Evolutionary conservation across 2,113 vertebrate genomes (phyloP), one percentile per base, ranked within the genome.

Genomic region (Ranitomeya imitator): DNA sequence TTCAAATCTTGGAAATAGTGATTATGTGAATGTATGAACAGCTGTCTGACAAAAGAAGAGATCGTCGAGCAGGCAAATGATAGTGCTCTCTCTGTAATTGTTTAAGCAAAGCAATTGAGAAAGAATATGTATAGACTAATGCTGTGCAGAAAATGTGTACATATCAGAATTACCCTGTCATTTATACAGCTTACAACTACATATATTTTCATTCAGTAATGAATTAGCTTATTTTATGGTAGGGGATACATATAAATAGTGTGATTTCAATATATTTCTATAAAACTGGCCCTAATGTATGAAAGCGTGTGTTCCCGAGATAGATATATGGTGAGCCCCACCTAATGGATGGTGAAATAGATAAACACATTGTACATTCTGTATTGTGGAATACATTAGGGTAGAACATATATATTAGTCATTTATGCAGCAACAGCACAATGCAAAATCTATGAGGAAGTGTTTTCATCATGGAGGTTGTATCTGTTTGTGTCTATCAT

Each of bases 61-160:
- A 71, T 65, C 87, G 51, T 67, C 31, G 14, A 26, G 71, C 87
- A 89, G 81, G 82, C 87, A 77, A 89, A 88, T 88, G 80, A 77
- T 69, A 89, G 82, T 69, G 59, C 59, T 69, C 45, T 26, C 59
- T 37, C 60, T 63, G 54, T 67, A 85, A 85, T 89, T 89, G 82
- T 85, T 84, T 89, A 85, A 89, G 82, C 82, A 89, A 89, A 85
- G 73, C 65, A 85, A 87, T 80, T 21, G 23, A 76, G 80, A 83
- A 31, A 65, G 54, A n/a, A 73, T 88, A 82, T 73, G 55, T 61
- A 60, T 76, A 59, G 57, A 73, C 67, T 76, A 82, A 51, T 55
- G 67, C 86, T 69, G 71, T 83, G 52, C 71, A 77, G 87, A 60
- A 88, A 55, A 83, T 78, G 45, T 65, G 55, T 77, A 79, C 71